Base-by-base conservation (phyloP, 2,797 vertebrate species). In the Falco novaeseelandiae region DNA sequence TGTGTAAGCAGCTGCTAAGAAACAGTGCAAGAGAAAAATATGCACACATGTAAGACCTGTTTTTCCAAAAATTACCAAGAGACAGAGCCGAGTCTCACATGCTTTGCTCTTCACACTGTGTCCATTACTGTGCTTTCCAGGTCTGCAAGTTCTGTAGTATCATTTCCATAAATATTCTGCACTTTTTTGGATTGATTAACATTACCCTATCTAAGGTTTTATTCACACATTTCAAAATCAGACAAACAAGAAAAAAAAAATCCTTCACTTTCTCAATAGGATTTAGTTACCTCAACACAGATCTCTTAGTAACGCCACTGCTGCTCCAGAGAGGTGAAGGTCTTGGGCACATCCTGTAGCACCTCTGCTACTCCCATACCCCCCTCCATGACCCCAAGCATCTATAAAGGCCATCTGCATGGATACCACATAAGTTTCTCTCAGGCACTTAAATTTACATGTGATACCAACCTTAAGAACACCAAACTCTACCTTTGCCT, bases 1-100 rank as follows among this genome's bases (percentile, higher is more conserved):
- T 32, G 5, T 16, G 23, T n/a, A 59, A 0, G 0, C 67, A 29
- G n/a, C 29, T 42, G 51, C 42, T 62, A 46, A 42, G 14, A 46
- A 87, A 49, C 21, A 54, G 19, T 3, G 12, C 4, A 58, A 89
- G 10, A 89, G 25, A 79, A 84, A 90, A 83, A 32, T 3, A 85
- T 51, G 23, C 10, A 83, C 17, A 18, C 2, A 4, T 8, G 0
- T 12, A 67, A 74, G 12, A 73, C 10, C 10, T 16, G 6, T 9
- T 83, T 81, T 71, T 27, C 48, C 15, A 67, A 32, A 76, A 73
- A 32, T n/a, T 40, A 78, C 14, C 1, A 5, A 40, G 23, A 62
- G 3, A 27, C 3, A 73, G 13, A 14, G 4, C 29, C 19, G 30
- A 78, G 17, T 46, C 30, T 72, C 34, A 89, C 11, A 25, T 1